These are phyloP conservation scores for Tetramorium simillimum DNA, from an alignment of 1,140 invertebrate genomes.

Conservation along the genomic window DNA sequence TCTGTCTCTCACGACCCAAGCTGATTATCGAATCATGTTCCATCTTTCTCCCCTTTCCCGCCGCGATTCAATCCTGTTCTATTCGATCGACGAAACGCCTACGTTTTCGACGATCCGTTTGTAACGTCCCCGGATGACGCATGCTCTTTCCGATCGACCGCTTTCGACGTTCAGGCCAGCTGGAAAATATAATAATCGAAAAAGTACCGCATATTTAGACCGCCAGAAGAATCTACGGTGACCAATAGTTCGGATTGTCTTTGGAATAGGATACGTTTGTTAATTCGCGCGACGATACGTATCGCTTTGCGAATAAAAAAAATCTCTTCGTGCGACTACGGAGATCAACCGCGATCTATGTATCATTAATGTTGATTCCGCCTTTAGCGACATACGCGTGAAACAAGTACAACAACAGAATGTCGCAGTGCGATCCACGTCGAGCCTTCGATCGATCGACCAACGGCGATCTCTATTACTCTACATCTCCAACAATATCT, in stretches of 20 bases:
- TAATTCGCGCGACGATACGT: neutral
- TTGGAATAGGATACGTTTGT: neutral
- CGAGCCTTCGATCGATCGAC: constrained; percentile 35
- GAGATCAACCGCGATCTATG: neutral
- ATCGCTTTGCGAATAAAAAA: neutral
- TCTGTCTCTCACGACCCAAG: constrained; percentile 49
- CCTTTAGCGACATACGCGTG: neutral
- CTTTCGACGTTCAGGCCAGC: neutral
- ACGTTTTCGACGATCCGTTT: neutral
- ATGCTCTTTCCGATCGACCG: constrained; percentile 36
- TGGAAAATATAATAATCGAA: neutral
- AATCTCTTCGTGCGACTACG: neutral
- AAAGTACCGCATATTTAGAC: constrained; percentile 4
- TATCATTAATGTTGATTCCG: constrained; percentile 10
- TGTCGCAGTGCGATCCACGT: constrained; percentile 15
- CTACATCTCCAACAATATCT: constrained; percentile 33
- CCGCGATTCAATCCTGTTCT: constrained; percentile 1
- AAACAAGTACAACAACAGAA: constrained; percentile 6
- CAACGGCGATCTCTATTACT: constrained; percentile 32
- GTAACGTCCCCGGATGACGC: neutral
- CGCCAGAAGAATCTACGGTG: neutral
- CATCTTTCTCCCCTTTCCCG: neutral
- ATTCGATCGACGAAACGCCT: neutral
- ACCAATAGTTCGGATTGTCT: neutral
- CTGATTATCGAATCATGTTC: neutral